Evolutionary conservation across 1,140 invertebrate species (phyloP).

Genomic region (Rhagoletis zephyria): DNA sequence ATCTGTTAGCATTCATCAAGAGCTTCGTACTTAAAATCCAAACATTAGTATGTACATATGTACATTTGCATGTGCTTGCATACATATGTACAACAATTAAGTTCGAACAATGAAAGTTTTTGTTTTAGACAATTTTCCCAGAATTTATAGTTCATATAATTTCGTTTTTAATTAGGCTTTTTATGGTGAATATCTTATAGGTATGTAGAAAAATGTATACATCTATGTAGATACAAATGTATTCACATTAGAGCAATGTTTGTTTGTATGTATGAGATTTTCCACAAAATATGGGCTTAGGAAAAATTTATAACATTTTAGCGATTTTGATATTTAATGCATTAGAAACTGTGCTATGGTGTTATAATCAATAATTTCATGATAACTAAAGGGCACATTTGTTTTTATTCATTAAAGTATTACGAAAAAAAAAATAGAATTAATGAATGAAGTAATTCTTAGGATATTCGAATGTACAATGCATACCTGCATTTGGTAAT

Average conservation of each 20-base stretch:
- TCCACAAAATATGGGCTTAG: not conserved
- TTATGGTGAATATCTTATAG: constrained; percentile 51
- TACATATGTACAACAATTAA: constrained; percentile 21
- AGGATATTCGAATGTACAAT: too few relatives aligned
- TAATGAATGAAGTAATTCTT: not conserved
- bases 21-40: too few relatives aligned
- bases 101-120: constrained; percentile 55
- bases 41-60: not conserved
- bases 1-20: too few relatives aligned
- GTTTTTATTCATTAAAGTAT: not conserved
- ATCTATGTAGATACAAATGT: not conserved
- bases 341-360: not conserved
- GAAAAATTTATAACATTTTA: not conserved
- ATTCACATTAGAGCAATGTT: too few relatives aligned
- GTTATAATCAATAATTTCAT: not conserved
- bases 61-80: not conserved
- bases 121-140: constrained; percentile 59
- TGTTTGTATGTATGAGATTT: not conserved
- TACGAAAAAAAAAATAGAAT: not conserved
- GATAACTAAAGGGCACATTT: not conserved
- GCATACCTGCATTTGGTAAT: too few relatives aligned
- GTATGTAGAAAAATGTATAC: not conserved
- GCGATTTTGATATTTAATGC: constrained; percentile 11
- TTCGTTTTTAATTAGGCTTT: constrained; percentile 58
- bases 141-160: constrained; percentile 58